phyloP scores from a whole-genome alignment of 92 coral and sea anemone genomes.

The Muricea muricata region DNA sequence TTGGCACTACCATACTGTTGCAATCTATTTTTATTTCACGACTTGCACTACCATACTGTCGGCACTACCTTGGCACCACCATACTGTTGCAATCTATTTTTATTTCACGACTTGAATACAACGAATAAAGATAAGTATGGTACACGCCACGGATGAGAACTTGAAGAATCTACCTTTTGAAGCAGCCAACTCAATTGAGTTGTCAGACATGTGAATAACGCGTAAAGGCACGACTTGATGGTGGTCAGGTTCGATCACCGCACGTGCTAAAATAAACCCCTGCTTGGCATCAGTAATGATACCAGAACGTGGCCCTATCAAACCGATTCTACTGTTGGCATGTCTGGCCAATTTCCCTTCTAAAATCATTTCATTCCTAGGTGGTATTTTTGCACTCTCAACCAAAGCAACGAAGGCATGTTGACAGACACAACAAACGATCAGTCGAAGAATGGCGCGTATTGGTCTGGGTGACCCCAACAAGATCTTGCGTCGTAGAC shows the following conservation, averaged over 20 bases:
- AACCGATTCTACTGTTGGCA: slow-evolving; percentile 1
- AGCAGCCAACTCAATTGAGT: slow-evolving; percentile 38
- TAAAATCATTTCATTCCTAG: too few species aligned
- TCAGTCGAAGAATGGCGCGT: not conserved
- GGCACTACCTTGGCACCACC: too few species aligned
- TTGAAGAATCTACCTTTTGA: too few species aligned
- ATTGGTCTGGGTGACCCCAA: not conserved
- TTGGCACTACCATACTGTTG: too few species aligned
- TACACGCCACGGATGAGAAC: too few species aligned
- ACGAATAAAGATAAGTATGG: too few species aligned
- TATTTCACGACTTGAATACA: too few species aligned
- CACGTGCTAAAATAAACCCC: slow-evolving; percentile 48
- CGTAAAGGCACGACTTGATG: slow-evolving; percentile 46
- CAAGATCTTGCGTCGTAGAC: slow-evolving; percentile 12
- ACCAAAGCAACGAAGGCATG: slow-evolving; percentile 22
- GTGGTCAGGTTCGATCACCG: slow-evolving; percentile 47
- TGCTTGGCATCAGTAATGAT: slow-evolving; percentile 6
- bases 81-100: too few species aligned
- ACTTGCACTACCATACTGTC: too few species aligned
- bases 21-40: too few species aligned
- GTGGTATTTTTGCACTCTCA: slow-evolving; percentile 41
- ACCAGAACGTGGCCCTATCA: slow-evolving; percentile 35
- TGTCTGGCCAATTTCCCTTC: slow-evolving; percentile 29
- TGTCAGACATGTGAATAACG: slow-evolving; percentile 25
- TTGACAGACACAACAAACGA: slow-evolving; percentile 15